phyloP scores from a whole-genome alignment of 2,888 invertebrate genomes.

The Drosophila cracens region DNA sequence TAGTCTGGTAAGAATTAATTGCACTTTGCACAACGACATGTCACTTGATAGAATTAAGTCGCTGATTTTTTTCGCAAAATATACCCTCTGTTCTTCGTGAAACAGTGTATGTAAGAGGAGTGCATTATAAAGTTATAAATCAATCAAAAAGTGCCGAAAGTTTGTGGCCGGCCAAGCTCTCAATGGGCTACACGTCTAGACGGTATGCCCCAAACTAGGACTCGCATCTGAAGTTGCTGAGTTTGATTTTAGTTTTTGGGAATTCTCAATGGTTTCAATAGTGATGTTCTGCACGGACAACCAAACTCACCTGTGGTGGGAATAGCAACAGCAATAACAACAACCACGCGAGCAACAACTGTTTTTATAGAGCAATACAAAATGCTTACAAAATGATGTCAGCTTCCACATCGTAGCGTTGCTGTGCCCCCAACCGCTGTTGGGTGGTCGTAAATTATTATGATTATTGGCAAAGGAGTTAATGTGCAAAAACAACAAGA shows the following conservation, averaged over 20 bases:
- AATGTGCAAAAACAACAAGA: slow-evolving; percentile 60
- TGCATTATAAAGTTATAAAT: slow-evolving; percentile 2
- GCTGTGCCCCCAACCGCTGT: slow-evolving; percentile 28
- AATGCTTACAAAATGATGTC: slow-evolving; percentile 68
- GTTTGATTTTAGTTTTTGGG: slow-evolving; percentile 41
- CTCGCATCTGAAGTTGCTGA: slow-evolving; percentile 13
- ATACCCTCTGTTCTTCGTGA: neutral
- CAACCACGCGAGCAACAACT: slow-evolving; percentile 2
- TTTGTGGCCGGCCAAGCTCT: slow-evolving; percentile 27
- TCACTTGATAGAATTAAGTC: neutral
- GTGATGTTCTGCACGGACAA: slow-evolving; percentile 16
- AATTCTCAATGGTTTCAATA: slow-evolving; percentile 3
- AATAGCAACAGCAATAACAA: slow-evolving; percentile 3
- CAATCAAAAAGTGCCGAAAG: slow-evolving; percentile 25
- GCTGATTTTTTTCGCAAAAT: neutral
- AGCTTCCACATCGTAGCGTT: slow-evolving; percentile 39
- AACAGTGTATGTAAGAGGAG: slow-evolving; percentile 5
- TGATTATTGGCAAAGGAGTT: slow-evolving; percentile 76
- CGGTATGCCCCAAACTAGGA: slow-evolving; percentile 10
- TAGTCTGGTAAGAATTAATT: neutral
- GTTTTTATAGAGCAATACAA: slow-evolving; percentile 51
- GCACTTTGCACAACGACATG: neutral
- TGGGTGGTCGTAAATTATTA: slow-evolving; percentile 76
- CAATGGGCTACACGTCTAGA: slow-evolving; percentile 35
- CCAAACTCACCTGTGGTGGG: slow-evolving; percentile 10